Evolutionary conservation across 2,888 invertebrate genomes (phyloP), one percentile per base, ranked within the genome.

Genomic region (Agriopis leucophaearia): DNA sequence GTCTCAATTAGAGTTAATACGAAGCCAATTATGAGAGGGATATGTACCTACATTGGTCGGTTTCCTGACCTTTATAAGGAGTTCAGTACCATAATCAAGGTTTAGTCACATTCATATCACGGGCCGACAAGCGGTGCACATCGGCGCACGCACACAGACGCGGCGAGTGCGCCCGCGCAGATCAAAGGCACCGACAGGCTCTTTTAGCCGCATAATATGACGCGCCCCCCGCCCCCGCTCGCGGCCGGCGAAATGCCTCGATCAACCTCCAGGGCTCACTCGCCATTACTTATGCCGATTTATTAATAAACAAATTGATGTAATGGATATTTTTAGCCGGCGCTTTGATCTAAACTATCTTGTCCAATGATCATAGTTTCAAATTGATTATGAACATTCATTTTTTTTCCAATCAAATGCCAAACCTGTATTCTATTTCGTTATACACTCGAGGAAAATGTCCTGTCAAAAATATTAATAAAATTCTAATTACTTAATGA

Each of bases 161-260:
- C 78, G 80, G 78, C 74, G 78, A 79, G 79, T 82, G 87, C 84
- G 85, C 86, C 78, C 79, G 84, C 84, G 80, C 87, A 85, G 90
- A 91, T 94, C 94, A 94, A 94, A 94, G 94, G 93, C 89, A 91
- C 94, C 93, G 93, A 92, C 92, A 93, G 90, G 88, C 92, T 94
- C 92, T 91, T 94, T 93, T 93, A 93, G 92, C 93, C 89, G 92
- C 92, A 91, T 94, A 94, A 94, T 94, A 92, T 93, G 93, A 94
- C 92, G 92, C 90, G 90, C 86, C 87, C 89, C 88, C 88, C 85
- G 85, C 88, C 88, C 80, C 86, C 82, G 85, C 88, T 86, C 81
- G 82, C 86, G 84, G 85, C 88, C 90, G 86, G 89, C 90, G 84
- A 89, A 89, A 89, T 88, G 85, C 88, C 88, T 87, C 81, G 84